Conservation (phyloP, 2,113 vertebrate species). For the Chlamydotis undulata region DNA sequence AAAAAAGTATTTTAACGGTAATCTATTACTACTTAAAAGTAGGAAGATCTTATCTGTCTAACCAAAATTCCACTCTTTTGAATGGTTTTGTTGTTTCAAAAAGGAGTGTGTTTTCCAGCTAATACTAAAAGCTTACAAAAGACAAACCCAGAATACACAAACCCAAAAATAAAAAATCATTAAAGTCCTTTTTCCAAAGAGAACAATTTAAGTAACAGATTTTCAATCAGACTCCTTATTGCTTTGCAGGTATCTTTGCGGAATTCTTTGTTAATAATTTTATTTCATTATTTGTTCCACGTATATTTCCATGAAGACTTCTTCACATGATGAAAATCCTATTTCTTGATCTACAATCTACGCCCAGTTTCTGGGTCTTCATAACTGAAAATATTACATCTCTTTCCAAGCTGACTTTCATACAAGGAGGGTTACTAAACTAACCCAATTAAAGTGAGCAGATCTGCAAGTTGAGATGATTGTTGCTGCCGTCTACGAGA, state of each 20-base stretch:
- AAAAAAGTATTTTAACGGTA: not conserved
- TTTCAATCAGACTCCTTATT: constrained; percentile 29
- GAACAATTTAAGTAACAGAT: not conserved
- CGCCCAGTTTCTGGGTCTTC: constrained; percentile 58
- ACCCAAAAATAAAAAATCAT: not conserved
- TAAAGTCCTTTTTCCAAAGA: not conserved
- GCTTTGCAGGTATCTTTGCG: constrained; percentile 20
- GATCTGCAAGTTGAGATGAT: constrained; percentile 66
- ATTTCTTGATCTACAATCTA: constrained; percentile 66
- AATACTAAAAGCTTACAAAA: not conserved
- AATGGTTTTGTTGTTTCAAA: not conserved
- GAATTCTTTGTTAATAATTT: constrained; percentile 62
- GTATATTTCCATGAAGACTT: constrained; percentile 64
- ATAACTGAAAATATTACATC: constrained; percentile 69
- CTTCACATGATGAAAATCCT: constrained; percentile 61
- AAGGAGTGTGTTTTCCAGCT: not conserved
- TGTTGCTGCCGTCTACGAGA: constrained; percentile 39
- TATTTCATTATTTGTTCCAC: constrained; percentile 62
- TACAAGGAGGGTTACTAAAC: constrained; percentile 63
- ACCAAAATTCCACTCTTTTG: not conserved
- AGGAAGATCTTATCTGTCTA: not conserved
- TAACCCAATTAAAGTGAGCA: constrained; percentile 69
- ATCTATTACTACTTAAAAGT: not conserved
- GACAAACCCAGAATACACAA: not conserved
- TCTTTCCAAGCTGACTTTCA: constrained; percentile 61